A percentile compares a stretch with the other conserved stretches of the same genome.
Evolutionary conservation across 1,140 invertebrate species (phyloP).

Genomic region (Harpegnathos saltator): DNA sequence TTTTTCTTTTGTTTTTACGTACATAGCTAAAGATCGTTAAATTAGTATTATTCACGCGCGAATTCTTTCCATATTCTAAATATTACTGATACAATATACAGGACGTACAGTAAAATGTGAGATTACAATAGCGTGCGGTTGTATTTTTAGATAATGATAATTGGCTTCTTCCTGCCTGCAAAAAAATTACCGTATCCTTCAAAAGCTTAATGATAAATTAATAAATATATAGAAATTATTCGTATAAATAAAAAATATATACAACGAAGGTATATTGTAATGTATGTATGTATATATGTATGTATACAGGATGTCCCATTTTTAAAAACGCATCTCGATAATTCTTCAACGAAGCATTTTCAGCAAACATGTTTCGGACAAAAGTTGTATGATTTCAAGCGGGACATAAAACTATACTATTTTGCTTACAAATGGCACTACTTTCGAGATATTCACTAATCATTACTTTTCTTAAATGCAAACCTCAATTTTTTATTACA

Average conservation of each 20-base stretch:
- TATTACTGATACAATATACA: conserved; percentile 22
- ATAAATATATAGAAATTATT: neutral
- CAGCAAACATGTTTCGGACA: too few relatives aligned
- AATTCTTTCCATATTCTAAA: neutral
- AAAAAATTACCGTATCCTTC: neutral
- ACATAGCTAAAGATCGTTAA: neutral
- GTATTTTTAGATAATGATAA: neutral
- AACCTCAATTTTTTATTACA: too few relatives aligned
- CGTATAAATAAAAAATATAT: too few relatives aligned
- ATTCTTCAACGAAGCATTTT: too few relatives aligned
- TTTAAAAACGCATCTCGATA: too few relatives aligned
- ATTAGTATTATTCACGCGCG: conserved; percentile 8
- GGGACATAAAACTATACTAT: too few relatives aligned
- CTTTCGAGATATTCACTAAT: too few relatives aligned
- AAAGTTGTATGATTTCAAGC: too few relatives aligned
- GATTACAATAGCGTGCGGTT: neutral
- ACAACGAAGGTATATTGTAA: too few relatives aligned
- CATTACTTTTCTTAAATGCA: too few relatives aligned
- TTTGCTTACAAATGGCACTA: too few relatives aligned
- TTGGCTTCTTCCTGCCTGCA: neutral
- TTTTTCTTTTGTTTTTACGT: neutral
- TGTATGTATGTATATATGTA: neutral
- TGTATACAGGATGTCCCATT: too few relatives aligned
- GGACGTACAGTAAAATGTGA: neutral
- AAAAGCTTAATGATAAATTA: neutral